Conservation (phyloP, 2,113 vertebrate species). For the Amblyopsis rosae region DNA sequence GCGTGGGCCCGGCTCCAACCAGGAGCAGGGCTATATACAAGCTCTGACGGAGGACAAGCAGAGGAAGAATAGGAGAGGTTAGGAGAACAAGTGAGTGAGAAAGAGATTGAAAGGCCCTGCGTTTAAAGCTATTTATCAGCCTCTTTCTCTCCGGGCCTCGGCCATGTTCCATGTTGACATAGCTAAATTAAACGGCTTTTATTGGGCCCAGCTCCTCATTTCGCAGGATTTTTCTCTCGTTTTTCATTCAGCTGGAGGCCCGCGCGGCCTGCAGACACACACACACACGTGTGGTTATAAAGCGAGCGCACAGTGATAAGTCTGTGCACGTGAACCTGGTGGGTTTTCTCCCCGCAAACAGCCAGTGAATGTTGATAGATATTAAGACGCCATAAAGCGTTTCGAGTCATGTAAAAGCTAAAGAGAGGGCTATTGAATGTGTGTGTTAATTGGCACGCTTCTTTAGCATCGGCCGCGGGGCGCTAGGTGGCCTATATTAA, state of each 20-base stretch:
- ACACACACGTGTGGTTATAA: conserved; percentile 3
- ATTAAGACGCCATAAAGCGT: conserved; percentile 53
- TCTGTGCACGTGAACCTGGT: conserved; percentile 3
- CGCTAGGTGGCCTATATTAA: conserved; percentile 11
- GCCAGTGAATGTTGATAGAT: conserved; percentile 40
- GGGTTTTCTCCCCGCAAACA: conserved; percentile 4
- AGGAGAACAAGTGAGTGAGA: conserved; percentile 15
- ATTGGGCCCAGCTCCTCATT: conserved; percentile 63
- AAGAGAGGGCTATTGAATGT: conserved; percentile 49
- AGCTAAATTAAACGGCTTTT: conserved; percentile 75
- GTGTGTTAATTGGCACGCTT: conserved; percentile 57
- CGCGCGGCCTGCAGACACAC: conserved; percentile 13
- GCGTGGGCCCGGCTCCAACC: conserved; percentile 41
- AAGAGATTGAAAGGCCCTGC: conserved; percentile 31
- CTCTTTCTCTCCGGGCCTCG: conserved; percentile 14
- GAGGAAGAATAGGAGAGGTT: background rate
- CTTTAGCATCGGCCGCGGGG: conserved; percentile 26
- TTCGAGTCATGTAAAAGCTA: conserved; percentile 53
- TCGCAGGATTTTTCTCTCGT: conserved; percentile 18
- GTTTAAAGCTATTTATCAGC: conserved; percentile 55
- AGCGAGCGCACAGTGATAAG: background rate
- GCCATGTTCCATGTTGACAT: conserved; percentile 69
- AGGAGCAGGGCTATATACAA: conserved; percentile 36
- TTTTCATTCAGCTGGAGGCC: conserved; percentile 32
- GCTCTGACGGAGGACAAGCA: conserved; percentile 14